Conservation (phyloP, 2,888 invertebrate species). For the Smittia aterrima region DNA sequence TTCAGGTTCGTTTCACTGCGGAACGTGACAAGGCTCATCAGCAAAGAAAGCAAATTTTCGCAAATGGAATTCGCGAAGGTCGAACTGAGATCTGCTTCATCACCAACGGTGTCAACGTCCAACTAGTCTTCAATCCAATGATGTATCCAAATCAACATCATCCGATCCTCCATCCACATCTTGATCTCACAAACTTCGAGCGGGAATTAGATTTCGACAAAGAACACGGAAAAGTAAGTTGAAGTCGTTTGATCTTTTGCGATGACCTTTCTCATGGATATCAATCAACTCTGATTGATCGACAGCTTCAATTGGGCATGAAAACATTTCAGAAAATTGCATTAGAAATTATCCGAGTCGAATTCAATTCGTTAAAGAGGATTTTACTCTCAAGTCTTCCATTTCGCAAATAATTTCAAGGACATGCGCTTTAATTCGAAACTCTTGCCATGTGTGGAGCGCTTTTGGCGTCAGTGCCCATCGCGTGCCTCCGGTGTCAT, state of each 20-base stretch:
- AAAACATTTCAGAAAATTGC: too few species aligned
- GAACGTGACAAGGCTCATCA: constrained; percentile 89
- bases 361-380: neutral
- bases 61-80: constrained; percentile 91
- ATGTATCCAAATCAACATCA: constrained; percentile 48
- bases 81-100: constrained; percentile 96
- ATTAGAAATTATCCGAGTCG: too few species aligned
- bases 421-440: neutral
- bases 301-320: neutral
- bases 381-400: neutral
- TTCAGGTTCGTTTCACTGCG: constrained; percentile 88
- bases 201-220: constrained; percentile 93
- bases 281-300: neutral
- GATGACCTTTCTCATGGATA: constrained; percentile 6
- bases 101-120: constrained; percentile 90
- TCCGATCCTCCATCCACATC: neutral
- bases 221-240: constrained; percentile 87
- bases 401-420: neutral
- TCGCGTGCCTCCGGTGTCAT: neutral
- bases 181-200: constrained; percentile 50
- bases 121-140: constrained; percentile 74
- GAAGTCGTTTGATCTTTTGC: neutral
- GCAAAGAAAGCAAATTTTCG: constrained; percentile 90
- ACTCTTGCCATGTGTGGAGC: neutral
- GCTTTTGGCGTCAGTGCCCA: neutral